A percentile compares a stretch with the other conserved stretches of the same genome.
Evolutionary conservation across 2,888 invertebrate genomes (phyloP).

Genomic region (Himalopsyche kuldschensis): DNA sequence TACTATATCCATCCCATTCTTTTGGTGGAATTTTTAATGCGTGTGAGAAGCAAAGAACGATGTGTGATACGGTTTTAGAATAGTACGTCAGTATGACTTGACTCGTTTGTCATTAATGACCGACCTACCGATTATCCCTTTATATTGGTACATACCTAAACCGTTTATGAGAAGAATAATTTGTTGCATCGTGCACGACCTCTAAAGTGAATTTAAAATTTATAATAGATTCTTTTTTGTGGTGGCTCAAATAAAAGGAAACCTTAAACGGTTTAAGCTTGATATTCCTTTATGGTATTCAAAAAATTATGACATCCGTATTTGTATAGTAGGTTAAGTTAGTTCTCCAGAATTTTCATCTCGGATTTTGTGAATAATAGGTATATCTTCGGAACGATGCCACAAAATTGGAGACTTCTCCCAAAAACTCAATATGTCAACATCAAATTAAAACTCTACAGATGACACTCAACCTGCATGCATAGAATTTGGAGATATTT

Average conservation of each 20-base stretch:
- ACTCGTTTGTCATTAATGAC: slow-evolving; percentile 26
- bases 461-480: no score
- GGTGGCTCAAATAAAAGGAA: background rate
- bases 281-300: no score
- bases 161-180: slow-evolving; percentile 15
- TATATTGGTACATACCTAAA: slow-evolving; percentile 14
- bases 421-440: no score
- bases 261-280: no score
- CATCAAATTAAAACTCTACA: no score
- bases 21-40: background rate
- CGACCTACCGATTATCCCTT: slow-evolving; percentile 26
- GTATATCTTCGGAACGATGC: no score
- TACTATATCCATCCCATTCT: background rate
- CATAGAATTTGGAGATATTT: no score
- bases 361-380: no score
- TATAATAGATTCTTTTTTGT: background rate
- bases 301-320: no score
- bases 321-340: no score
- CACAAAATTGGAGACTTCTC: no score
- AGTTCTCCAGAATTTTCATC: no score
- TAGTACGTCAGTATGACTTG: slow-evolving; percentile 13
- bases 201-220: slow-evolving; percentile 8
- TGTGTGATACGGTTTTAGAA: background rate
- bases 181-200: slow-evolving; percentile 15
- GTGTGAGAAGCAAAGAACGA: background rate